phyloP scores from a whole-genome alignment of 2,888 invertebrate genomes.

The Sceliomorpha sp. region DNA sequence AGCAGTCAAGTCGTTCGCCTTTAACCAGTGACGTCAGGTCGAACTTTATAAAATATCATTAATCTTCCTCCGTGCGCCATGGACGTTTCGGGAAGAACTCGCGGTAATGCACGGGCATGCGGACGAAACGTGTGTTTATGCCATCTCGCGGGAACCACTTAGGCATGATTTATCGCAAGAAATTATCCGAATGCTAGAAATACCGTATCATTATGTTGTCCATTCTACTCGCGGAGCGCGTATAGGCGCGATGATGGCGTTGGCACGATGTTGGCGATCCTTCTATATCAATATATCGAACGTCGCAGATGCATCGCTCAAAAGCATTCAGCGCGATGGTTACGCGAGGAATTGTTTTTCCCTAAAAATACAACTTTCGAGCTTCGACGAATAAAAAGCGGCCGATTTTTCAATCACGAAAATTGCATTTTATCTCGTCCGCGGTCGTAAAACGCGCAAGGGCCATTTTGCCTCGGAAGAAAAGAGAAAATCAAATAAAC shows the following conservation, averaged over 20 bases:
- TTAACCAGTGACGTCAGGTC: constrained; percentile 49
- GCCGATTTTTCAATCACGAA: constrained; percentile 35
- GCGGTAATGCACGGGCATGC: constrained; percentile 60
- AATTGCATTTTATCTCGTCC: constrained; percentile 33
- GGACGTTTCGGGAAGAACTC: constrained; percentile 51
- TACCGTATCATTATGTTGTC: constrained; percentile 78
- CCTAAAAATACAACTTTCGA: constrained; percentile 9
- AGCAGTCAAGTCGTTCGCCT: constrained; percentile 35
- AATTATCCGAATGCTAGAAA: constrained; percentile 80
- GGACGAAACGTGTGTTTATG: constrained; percentile 73
- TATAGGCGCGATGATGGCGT: constrained; percentile 40
- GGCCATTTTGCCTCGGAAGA: constrained; percentile 37
- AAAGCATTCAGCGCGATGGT: constrained; percentile 20
- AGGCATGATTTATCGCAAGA: constrained; percentile 77
- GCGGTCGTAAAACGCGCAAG: constrained; percentile 14
- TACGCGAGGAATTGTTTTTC: background rate
- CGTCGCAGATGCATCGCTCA: constrained; percentile 30
- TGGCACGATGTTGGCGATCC: constrained; percentile 40
- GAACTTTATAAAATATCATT: constrained; percentile 67
- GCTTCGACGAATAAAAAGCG: constrained; percentile 24
- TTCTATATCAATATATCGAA: constrained; percentile 54
- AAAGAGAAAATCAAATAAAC: constrained; percentile 36
- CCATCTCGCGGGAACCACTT: constrained; percentile 75
- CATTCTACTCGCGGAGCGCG: constrained; percentile 55
- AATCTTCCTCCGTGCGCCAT: constrained; percentile 57